Base-by-base conservation (phyloP, 2,113 vertebrate species). In the Heterotis niloticus region DNA sequence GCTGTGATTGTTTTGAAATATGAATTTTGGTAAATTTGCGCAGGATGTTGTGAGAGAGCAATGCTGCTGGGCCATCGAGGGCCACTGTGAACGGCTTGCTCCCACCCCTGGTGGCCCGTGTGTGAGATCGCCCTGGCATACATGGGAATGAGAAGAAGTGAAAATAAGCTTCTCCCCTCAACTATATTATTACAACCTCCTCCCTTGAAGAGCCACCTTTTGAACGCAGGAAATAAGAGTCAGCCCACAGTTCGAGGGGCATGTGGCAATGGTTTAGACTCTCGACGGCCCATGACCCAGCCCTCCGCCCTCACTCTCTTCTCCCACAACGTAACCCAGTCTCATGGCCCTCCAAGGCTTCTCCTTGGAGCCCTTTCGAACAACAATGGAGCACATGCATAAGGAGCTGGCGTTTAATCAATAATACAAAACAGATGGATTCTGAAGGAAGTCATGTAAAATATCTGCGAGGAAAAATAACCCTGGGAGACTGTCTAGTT, bases 171-270 rank as follows among this genome's bases (percentile, higher is more conserved):
- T 94, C 94, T 91, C 86, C 85, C 72, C 89, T 87, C 81, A 89
- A 86, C 84, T 60, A 85, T 92, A 89, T 95, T 95, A 92, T 94
- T 95, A 85, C 90, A 92, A 86, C 91, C 90, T 91, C 91, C 91
- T 80, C 85, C 91, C 88, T 91, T 93, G 91, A 86, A 84, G 81
- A 86, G 82, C 80, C 85, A 90, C 90, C 93, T 44, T 94, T 95
- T 94, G 92, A 90, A 90, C 91, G 90, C 92, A 95, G 93, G 94
- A 96, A 96, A 94, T 95, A 94, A 88, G 94, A 96, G 93, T 84
- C 91, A 95, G 90, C 88, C 93, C 91, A 89, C 89, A 90, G 92
- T 93, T 91, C 91, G 85, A 84, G 88, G 83, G 89, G 89, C 91
- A 92, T 94, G 90, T 95, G 93, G 94, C 89, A 94, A 90, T 90